Base-by-base conservation (phyloP, 2,888 invertebrate species). In the Troides aeacus region DNA sequence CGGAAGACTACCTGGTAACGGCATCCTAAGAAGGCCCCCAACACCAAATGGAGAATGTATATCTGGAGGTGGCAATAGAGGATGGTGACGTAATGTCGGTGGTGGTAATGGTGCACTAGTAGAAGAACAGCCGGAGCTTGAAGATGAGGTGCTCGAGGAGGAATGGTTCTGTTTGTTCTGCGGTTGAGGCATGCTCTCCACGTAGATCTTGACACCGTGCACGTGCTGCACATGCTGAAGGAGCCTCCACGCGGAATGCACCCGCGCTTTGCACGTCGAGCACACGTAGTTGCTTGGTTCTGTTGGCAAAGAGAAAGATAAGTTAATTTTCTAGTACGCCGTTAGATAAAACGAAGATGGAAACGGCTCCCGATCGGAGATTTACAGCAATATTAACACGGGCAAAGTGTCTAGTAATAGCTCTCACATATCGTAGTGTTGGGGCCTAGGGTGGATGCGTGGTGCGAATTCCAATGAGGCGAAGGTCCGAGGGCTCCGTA, bases 211-310 rank as follows among this genome's bases (percentile, higher is more conserved):
- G 73, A 99, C 96, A 24, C 98, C 98, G 83, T 99, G 99, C 71
- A 96, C 95, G 81, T 97, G 96, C 87, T 99, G 99, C 42, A 97
- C 98, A 87, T 99, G 99, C 85, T 99, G 98, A 58, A 99, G 95
- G 72, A 99, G 93, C 70, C 96, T 94, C 99, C 99, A 99, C 10
- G 99, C 98, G n/a, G 98, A 98, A 78, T 96, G 96, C 78, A 97
- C 95, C 64, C 97, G 95, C 74, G 97, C 96, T 83, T 98, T 97
- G 93, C 99, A 99, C 76, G 98, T 98, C 62, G 96, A 97, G 84
- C 99, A 99, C 76, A 97, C 96, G 88, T 98, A 97, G 93, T 97
- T 97, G 90, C 96, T 96, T 75, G 99, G 99, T 92, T 99, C 99
- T 98, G 96, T 73, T 82, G 80, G 84, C 89, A 90, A 90, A 72